Evolutionary conservation across 2,797 vertebrate species (phyloP).

Genomic region (Microctenopoma stevenorrisi): DNA sequence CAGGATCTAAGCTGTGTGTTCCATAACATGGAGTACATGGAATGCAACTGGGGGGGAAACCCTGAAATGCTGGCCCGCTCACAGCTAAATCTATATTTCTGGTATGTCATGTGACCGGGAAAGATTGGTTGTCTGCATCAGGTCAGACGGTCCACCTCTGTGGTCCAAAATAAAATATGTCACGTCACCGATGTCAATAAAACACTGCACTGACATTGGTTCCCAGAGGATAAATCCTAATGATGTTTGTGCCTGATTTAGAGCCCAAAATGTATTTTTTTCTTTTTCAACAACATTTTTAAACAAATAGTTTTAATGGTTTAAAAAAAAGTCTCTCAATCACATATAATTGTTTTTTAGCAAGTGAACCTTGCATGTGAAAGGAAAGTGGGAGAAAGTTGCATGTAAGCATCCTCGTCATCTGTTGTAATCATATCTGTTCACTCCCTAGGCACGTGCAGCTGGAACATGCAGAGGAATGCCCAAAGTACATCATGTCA

Average conservation of each 20-base stretch:
- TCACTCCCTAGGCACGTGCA: conserved; percentile 69
- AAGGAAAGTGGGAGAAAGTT: too few relatives aligned
- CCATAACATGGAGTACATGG: conserved; percentile 71
- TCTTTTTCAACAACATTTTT: too few relatives aligned
- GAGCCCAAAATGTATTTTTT: too few relatives aligned
- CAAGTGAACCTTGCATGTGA: too few relatives aligned
- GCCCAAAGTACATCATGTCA: conserved; percentile 67
- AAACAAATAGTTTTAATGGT: too few relatives aligned
- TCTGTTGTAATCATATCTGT: background rate
- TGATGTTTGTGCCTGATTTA: too few relatives aligned
- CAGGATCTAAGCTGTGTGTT: conserved; percentile 73
- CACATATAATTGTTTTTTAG: too few relatives aligned
- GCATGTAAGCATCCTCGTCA: too few relatives aligned
- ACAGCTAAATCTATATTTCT: conserved; percentile 74
- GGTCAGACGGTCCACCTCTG: background rate
- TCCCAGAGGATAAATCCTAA: background rate
- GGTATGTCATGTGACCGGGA: conserved; percentile 57
- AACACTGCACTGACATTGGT: background rate
- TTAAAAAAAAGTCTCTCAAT: too few relatives aligned
- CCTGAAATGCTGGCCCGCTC: conserved; percentile 35
- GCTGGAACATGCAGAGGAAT: conserved; percentile 71
- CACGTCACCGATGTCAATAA: background rate
- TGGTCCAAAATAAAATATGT: background rate
- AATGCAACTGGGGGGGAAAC: conserved; percentile 74
- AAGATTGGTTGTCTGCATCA: too few relatives aligned